Percentiles rank a stretch among this genome's conserved stretches.
phyloP scores from a whole-genome alignment of 2,797 vertebrate species.

The Falco concolor region DNA sequence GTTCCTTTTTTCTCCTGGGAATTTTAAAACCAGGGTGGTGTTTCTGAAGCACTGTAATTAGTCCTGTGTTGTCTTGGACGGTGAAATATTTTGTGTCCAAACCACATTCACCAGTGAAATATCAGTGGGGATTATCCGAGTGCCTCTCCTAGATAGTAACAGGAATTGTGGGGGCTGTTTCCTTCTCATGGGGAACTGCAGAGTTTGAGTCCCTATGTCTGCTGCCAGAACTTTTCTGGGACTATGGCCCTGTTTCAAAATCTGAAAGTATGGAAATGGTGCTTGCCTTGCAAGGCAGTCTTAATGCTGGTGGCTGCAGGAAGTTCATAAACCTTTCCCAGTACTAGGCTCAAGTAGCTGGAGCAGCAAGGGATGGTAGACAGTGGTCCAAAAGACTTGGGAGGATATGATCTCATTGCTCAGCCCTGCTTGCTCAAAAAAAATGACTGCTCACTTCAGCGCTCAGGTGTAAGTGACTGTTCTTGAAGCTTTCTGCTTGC shows the following conservation, averaged over 20 bases:
- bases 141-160: neutral
- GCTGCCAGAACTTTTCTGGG: neutral
- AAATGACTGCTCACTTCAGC: accelerated
- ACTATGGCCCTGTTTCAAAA: neutral
- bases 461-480: neutral
- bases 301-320: neutral
- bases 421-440: neutral
- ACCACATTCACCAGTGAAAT: neutral
- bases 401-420: neutral
- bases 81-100: neutral
- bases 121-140: neutral
- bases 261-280: neutral
- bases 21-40: neutral
- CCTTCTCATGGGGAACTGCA: neutral
- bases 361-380: neutral
- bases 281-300: neutral
- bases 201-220: neutral
- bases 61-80: neutral
- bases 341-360: neutral
- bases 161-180: neutral
- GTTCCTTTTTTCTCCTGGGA: neutral
- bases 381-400: neutral
- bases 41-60: neutral
- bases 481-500: neutral
- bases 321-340: neutral